A percentile compares a stretch with the other conserved stretches of the same genome.
These are phyloP conservation scores for Ranitomeya variabilis DNA, from an alignment of 2,113 vertebrate species.

Conservation along the genomic window DNA sequence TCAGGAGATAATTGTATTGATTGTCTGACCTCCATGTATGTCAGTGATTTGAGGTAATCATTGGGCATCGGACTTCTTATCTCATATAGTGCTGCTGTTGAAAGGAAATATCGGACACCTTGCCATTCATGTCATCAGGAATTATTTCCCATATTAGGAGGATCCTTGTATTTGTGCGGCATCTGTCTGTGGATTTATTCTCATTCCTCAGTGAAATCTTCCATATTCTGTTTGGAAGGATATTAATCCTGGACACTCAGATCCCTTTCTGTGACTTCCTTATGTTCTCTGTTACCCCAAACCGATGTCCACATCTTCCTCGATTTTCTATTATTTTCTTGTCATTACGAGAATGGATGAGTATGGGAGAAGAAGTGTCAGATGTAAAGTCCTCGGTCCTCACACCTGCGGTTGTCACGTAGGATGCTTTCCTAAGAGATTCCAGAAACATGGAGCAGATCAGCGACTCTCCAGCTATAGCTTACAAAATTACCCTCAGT, in stretches of 20 bases:
- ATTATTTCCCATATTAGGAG: too few relatives aligned
- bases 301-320: neutral
- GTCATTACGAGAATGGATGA: neutral
- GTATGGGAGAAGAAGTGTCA: neutral
- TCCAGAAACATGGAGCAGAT: neutral
- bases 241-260: neutral
- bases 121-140: too few relatives aligned
- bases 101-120: too few relatives aligned
- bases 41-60: too few relatives aligned
- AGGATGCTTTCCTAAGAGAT: conserved; percentile 6
- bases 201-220: too few relatives aligned
- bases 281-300: neutral
- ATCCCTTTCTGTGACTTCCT: neutral
- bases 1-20: neutral
- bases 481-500: neutral
- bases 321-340: neutral
- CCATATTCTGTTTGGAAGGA: too few relatives aligned
- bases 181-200: too few relatives aligned
- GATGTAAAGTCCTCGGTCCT: neutral
- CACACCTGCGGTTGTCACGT: conserved; percentile 8
- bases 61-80: too few relatives aligned
- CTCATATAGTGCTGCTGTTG: too few relatives aligned
- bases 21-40: too few relatives aligned
- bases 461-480: neutral
- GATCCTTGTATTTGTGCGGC: too few relatives aligned